These are phyloP conservation scores for Poecilobothrus nobilitatus DNA, from an alignment of 2,888 invertebrate species.

Conservation along the genomic window DNA sequence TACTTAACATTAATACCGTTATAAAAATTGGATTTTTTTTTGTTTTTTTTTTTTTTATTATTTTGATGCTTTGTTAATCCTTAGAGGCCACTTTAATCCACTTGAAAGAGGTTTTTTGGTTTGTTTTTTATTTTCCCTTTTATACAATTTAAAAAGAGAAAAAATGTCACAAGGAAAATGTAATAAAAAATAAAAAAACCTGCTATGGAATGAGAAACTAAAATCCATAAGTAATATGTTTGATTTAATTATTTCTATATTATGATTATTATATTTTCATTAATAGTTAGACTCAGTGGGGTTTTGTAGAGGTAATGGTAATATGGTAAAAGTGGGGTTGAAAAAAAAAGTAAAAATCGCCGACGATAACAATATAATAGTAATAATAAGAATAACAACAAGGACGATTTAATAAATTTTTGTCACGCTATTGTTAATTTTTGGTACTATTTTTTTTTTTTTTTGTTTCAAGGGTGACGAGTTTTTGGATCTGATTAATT, in stretches of 20 bases:
- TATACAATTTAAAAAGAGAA: not conserved
- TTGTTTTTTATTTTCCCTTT: too few relatives aligned
- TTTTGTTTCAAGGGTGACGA: not conserved
- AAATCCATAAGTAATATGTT: not conserved
- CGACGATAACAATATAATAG: not conserved
- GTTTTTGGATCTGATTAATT: not conserved
- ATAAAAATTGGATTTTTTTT: not conserved
- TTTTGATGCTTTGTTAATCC: not conserved
- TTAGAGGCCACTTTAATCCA: not conserved
- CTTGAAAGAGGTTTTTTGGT: not conserved
- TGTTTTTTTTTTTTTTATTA: too few relatives aligned
- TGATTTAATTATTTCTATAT: slow-evolving; percentile 1
- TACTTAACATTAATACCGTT: not conserved
- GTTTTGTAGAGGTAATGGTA: too few relatives aligned
- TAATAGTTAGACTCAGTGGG: not conserved
- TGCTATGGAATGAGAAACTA: not conserved
- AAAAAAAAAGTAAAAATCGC: too few relatives aligned
- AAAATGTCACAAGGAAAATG: not conserved
- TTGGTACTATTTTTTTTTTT: too few relatives aligned
- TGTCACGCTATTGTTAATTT: not conserved
- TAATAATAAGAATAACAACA: not conserved
- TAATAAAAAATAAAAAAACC: not conserved
- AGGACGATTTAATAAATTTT: not conserved
- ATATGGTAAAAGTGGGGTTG: too few relatives aligned
- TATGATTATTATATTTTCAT: not conserved